phyloP scores from a whole-genome alignment of 1,140 invertebrate species.

The Cyclargus thomasi region DNA sequence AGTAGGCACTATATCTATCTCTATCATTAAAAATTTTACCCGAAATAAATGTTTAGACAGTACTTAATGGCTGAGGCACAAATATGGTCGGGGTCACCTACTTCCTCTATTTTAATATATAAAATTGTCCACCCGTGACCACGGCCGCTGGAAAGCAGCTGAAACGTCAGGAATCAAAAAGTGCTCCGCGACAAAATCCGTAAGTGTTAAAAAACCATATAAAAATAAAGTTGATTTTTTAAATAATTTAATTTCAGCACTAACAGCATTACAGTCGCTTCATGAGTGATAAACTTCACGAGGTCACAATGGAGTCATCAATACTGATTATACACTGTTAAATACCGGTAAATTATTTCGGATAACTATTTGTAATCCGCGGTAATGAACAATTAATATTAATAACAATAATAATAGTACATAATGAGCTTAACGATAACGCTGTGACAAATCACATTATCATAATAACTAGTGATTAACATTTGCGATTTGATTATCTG shows the following conservation, averaged over 20 bases:
- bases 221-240: not conserved
- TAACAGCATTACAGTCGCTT: conserved; percentile 19
- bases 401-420: conserved; percentile 36
- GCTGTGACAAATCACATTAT: conserved; percentile 3
- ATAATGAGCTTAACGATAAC: conserved; percentile 14
- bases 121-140: too few species aligned
- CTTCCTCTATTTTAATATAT: too few species aligned
- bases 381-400: conserved; percentile 40
- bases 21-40: too few species aligned
- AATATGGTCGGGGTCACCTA: too few species aligned
- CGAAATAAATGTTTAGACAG: too few species aligned
- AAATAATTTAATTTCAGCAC: not conserved
- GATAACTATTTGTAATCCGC: conserved; percentile 48
- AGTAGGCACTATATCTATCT: too few species aligned
- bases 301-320: conserved; percentile 50
- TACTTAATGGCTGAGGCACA: too few species aligned
- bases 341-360: conserved; percentile 34
- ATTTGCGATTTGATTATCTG: not conserved
- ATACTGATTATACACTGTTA: conserved; percentile 46
- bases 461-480: not conserved
- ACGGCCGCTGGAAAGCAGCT: too few species aligned
- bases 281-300: conserved; percentile 48
- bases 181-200: too few species aligned
- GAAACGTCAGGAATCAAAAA: too few species aligned
- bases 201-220: too few species aligned